These are phyloP conservation scores for Apotomis turbidana DNA, from an alignment of 2,888 invertebrate genomes.

Conservation along the genomic window DNA sequence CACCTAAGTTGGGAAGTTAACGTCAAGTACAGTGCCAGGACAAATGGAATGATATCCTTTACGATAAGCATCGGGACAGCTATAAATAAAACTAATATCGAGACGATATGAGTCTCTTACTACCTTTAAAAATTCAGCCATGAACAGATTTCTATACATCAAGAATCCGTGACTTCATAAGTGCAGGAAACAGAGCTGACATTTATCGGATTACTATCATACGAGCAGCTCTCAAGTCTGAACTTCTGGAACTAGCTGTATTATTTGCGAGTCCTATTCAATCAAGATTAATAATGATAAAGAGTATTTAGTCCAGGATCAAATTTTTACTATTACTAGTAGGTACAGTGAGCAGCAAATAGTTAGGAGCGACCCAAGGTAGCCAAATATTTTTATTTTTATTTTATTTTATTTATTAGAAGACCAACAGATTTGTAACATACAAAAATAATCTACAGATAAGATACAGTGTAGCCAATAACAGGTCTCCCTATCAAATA, in stretches of 20 bases:
- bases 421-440: too few relatives aligned
- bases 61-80: slow-evolving; percentile 12
- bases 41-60: slow-evolving; percentile 29
- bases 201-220: slow-evolving; percentile 16
- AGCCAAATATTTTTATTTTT: too few relatives aligned
- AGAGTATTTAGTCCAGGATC: not conserved
- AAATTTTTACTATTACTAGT: too few relatives aligned
- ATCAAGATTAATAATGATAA: not conserved
- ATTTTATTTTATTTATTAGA: too few relatives aligned
- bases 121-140: not conserved
- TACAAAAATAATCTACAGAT: too few relatives aligned
- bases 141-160: not conserved
- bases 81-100: slow-evolving; percentile 36
- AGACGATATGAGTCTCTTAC: slow-evolving; percentile 8
- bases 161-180: slow-evolving; percentile 1
- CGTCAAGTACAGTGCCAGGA: slow-evolving; percentile 28
- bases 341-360: too few relatives aligned
- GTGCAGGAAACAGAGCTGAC: slow-evolving; percentile 16
- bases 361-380: too few relatives aligned
- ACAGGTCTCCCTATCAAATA: too few relatives aligned
- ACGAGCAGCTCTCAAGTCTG: not conserved
- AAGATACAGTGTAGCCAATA: too few relatives aligned
- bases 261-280: not conserved
- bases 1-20: slow-evolving; percentile 31
- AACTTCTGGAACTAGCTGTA: not conserved